phyloP scores from a whole-genome alignment of 1,140 invertebrate genomes.

The Bombus sylvicola region DNA sequence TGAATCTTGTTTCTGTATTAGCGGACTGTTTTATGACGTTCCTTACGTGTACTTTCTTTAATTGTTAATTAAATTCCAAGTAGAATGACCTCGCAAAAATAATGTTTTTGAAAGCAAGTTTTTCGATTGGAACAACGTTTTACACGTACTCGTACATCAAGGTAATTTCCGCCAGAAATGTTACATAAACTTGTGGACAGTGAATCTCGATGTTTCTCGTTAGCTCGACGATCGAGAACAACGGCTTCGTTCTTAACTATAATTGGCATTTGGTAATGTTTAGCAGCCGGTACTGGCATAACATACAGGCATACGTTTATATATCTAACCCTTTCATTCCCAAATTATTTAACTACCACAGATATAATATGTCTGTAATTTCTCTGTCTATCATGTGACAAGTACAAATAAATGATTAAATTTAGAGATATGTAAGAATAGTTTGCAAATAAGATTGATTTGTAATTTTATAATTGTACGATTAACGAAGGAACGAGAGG shows the following conservation, averaged over 20 bases:
- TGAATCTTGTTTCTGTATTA: not conserved
- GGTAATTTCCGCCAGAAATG: not conserved
- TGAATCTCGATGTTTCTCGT: slow-evolving; percentile 38
- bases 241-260: slow-evolving; percentile 22
- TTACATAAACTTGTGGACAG: slow-evolving; percentile 7
- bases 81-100: not conserved
- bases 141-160: not conserved
- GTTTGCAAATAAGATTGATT: not conserved
- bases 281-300: not conserved
- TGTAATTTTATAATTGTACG: not conserved
- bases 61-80: not conserved
- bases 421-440: not conserved
- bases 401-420: not conserved
- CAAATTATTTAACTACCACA: not conserved
- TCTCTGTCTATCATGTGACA: not conserved
- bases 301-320: not conserved
- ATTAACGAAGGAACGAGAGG: not conserved
- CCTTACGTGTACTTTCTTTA: not conserved
- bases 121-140: not conserved
- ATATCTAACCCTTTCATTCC: not conserved
- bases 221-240: slow-evolving; percentile 43
- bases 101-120: not conserved
- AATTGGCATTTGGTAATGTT: not conserved
- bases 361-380: not conserved
- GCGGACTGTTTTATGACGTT: not conserved